Conservation (phyloP, 2,797 vertebrate genomes). For the Fistularia tabacaria region DNA sequence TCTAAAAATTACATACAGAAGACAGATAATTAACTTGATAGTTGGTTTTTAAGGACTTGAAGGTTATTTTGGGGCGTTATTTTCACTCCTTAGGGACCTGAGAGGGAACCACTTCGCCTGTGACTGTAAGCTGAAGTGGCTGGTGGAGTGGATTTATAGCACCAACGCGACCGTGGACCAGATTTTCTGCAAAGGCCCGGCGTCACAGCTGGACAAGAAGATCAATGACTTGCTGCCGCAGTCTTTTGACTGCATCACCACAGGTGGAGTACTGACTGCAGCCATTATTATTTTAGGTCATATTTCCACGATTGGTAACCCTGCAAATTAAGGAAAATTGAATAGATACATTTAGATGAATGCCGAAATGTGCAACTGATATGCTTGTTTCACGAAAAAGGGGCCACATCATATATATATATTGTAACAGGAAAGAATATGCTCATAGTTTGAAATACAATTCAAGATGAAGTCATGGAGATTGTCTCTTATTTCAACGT, state of each 20-base stretch:
- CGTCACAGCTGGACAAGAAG: constrained; percentile 83
- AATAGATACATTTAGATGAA: too few relatives aligned
- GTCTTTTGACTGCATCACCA: constrained; percentile 95
- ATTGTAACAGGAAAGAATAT: too few relatives aligned
- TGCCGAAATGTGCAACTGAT: too few relatives aligned
- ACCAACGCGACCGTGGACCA: constrained; percentile 95
- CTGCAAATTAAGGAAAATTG: too few relatives aligned
- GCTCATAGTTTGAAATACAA: too few relatives aligned
- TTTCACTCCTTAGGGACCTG: constrained; percentile 79
- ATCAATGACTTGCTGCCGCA: constrained; percentile 86
- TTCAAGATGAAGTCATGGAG: too few relatives aligned
- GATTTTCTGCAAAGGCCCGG: constrained; percentile 89
- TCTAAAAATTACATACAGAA: constrained; percentile 60
- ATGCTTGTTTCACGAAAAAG: too few relatives aligned
- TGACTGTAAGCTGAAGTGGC: constrained; percentile 96
- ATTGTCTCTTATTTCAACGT: too few relatives aligned
- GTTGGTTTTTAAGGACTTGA: too few relatives aligned
- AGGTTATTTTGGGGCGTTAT: constrained; percentile 1
- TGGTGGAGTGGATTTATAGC: constrained; percentile 92
- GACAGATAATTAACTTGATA: constrained; percentile 8
- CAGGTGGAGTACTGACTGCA: constrained; percentile 73
- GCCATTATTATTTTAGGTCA: too few relatives aligned
- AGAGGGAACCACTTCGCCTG: constrained; percentile 92
- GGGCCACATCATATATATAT: too few relatives aligned
- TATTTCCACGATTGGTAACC: too few relatives aligned